Evolutionary conservation across 2,888 invertebrate species (phyloP).

Genomic region (Drosophila prostipennis): DNA sequence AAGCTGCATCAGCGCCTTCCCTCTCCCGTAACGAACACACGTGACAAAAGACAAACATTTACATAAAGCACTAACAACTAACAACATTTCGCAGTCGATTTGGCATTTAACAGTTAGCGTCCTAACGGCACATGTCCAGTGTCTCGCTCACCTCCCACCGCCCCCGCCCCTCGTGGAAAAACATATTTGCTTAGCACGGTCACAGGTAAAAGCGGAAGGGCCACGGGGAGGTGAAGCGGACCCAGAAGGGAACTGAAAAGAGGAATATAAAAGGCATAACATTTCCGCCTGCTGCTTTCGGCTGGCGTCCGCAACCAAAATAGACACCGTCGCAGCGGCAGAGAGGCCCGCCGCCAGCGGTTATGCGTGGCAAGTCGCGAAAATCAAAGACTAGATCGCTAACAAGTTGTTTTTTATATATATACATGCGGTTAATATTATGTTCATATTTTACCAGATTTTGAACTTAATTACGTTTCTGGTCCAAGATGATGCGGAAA

Average conservation of each 20-base stretch:
- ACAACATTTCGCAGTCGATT: constrained; percentile 67
- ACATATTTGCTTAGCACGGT: constrained; percentile 51
- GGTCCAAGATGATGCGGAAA: too few species aligned
- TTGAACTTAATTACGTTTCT: neutral
- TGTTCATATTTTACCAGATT: too few species aligned
- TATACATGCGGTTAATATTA: too few species aligned
- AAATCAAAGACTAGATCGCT: neutral
- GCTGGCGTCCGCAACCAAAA: constrained; percentile 68
- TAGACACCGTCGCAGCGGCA: constrained; percentile 61
- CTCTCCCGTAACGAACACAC: constrained; percentile 43
- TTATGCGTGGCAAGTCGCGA: constrained; percentile 17
- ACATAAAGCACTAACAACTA: constrained; percentile 41
- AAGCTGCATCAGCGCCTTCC: constrained; percentile 34
- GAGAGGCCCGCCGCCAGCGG: constrained; percentile 22
- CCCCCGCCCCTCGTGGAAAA: neutral
- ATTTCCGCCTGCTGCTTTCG: constrained; percentile 68
- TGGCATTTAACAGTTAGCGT: constrained; percentile 65
- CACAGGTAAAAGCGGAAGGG: constrained; percentile 57
- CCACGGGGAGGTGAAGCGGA: constrained; percentile 4
- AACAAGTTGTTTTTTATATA: neutral
- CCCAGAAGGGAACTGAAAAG: constrained; percentile 34
- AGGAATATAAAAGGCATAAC: constrained; percentile 61
- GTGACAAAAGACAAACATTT: constrained; percentile 54
- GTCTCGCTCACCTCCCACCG: neutral
- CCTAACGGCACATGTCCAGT: constrained; percentile 55